phyloP scores from a whole-genome alignment of 2,113 vertebrate genomes.

The Zootoca vivipara region DNA sequence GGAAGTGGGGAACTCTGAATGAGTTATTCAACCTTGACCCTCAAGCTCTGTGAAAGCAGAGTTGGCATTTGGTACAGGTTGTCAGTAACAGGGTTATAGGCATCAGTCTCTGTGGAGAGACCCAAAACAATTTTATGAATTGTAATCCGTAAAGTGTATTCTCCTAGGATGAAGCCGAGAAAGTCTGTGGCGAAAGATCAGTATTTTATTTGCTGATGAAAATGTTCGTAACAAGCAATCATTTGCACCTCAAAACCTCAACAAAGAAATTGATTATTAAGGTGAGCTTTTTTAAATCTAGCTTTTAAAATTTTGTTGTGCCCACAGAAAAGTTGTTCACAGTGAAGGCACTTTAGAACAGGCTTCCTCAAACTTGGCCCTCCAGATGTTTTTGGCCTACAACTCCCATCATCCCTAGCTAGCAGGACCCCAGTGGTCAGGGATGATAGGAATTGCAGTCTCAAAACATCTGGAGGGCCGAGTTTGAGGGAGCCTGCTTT shows the following conservation, averaged over 20 bases:
- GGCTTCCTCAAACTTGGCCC: too few species aligned
- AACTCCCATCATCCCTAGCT: too few species aligned
- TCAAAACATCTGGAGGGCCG: too few species aligned
- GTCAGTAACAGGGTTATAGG: not conserved
- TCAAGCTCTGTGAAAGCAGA: not conserved
- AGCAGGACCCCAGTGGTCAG: too few species aligned
- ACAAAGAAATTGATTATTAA: slow-evolving; percentile 88
- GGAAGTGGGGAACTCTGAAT: not conserved
- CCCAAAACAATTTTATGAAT: slow-evolving; percentile 8
- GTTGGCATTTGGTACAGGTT: not conserved
- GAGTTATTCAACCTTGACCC: not conserved
- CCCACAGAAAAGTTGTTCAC: slow-evolving; percentile 14
- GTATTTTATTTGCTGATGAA: slow-evolving; percentile 93
- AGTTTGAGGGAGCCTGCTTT: not conserved
- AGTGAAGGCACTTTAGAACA: not conserved
- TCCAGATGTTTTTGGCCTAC: too few species aligned
- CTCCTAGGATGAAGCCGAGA: slow-evolving; percentile 78
- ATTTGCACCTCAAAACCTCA: slow-evolving; percentile 80
- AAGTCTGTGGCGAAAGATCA: slow-evolving; percentile 80
- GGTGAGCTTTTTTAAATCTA: slow-evolving; percentile 72
- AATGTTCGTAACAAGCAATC: slow-evolving; percentile 89
- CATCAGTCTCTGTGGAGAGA: not conserved
- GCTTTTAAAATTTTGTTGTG: not conserved
- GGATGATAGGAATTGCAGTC: too few species aligned
- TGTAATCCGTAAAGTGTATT: slow-evolving; percentile 17